Percentiles rank a stretch among this genome's conserved stretches.
Conservation (phyloP, 2,113 vertebrate species). For the Gobius niger region DNA sequence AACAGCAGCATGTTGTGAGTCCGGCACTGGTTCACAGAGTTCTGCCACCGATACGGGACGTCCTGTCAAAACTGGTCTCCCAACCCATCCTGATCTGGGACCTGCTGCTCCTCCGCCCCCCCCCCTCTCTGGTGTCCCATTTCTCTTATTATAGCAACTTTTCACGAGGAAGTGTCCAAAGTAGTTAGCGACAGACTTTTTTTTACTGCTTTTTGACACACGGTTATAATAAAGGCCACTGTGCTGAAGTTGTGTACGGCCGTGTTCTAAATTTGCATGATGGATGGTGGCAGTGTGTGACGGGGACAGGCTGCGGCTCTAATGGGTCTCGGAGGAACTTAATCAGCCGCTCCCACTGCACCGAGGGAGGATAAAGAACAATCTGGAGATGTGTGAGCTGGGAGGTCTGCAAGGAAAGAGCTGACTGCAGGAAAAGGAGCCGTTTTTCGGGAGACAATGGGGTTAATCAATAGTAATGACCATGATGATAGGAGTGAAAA, state of each 20-base stretch:
- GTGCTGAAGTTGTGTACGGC: constrained; percentile 35
- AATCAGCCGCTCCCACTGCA: constrained; percentile 64
- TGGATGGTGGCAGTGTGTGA: constrained; percentile 69
- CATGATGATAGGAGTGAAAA: background rate
- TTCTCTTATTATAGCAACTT: constrained; percentile 58
- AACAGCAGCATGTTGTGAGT: background rate
- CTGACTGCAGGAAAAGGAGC: constrained; percentile 42
- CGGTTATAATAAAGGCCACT: constrained; percentile 54
- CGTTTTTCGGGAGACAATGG: constrained; percentile 46
- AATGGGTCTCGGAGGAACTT: constrained; percentile 75
- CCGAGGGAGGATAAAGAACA: constrained; percentile 63
- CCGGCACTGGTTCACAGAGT: constrained; percentile 46
- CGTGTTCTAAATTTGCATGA: constrained; percentile 73
- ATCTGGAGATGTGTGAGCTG: constrained; percentile 42
- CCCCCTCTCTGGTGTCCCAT: constrained; percentile 51
- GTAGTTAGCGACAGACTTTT: constrained; percentile 65
- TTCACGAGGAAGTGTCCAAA: constrained; percentile 62
- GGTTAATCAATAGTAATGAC: constrained; percentile 30
- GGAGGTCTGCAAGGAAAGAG: constrained; percentile 37
- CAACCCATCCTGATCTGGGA: constrained; percentile 49
- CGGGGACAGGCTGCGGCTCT: constrained; percentile 66
- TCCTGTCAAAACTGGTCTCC: constrained; percentile 58
- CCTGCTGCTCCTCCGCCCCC: constrained; percentile 44
- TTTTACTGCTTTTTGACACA: constrained; percentile 62
- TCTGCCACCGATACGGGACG: constrained; percentile 58